A percentile compares a stretch with the other conserved stretches of the same genome.
Conservation (phyloP, 1,140 invertebrate genomes). For the Cotesia vestalis region DNA sequence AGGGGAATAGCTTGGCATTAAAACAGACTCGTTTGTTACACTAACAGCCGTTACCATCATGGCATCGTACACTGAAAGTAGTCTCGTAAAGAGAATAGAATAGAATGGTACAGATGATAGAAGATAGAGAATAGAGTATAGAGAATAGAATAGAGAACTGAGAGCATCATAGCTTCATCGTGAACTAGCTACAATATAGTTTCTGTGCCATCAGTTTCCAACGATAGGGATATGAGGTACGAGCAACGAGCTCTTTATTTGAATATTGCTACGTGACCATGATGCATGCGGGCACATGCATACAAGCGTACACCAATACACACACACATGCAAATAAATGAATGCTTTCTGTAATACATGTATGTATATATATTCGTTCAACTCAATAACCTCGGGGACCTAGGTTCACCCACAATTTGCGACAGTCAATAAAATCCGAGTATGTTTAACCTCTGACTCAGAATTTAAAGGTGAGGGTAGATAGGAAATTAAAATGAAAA, state of each 20-base stretch:
- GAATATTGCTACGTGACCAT: constrained; percentile 49
- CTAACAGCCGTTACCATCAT: neutral
- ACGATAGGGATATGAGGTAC: neutral
- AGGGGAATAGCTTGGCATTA: neutral
- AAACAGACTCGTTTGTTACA: constrained; percentile 20
- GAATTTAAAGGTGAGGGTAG: constrained; percentile 12
- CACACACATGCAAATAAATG: constrained; percentile 2
- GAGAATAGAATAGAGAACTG: too few relatives aligned
- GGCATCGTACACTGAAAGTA: neutral
- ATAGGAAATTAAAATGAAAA: neutral
- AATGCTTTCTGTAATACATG: neutral
- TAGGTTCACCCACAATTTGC: constrained; percentile 42
- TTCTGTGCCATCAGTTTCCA: constrained; percentile 4
- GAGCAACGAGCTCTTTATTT: constrained; percentile 39
- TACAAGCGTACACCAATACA: neutral
- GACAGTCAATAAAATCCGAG: constrained; percentile 45
- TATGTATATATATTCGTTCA: constrained; percentile 21
- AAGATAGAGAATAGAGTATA: too few relatives aligned
- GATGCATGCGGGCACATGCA: constrained; percentile 38
- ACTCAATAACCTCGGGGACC: constrained; percentile 45
- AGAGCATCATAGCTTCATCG: too few relatives aligned
- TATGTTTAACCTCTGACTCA: constrained; percentile 25
- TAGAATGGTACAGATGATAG: too few relatives aligned
- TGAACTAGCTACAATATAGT: too few relatives aligned
- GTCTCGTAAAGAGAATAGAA: neutral